Conservation (phyloP, 2,888 invertebrate species). For the Erebia palarica region DNA sequence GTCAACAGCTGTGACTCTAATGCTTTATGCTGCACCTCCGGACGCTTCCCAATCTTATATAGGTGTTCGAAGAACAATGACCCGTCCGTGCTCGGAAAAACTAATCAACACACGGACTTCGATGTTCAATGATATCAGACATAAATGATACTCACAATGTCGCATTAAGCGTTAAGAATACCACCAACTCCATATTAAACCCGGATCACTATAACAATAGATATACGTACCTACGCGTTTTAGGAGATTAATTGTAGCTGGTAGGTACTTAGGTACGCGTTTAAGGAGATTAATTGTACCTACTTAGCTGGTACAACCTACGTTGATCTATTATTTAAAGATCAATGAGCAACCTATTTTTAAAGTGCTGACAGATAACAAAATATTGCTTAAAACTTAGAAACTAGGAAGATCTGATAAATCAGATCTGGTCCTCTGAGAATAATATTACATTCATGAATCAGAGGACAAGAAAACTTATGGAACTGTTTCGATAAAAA, state of each 20-base stretch:
- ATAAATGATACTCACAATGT: conserved; percentile 66
- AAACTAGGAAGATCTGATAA: too few species aligned
- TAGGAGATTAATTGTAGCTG: conserved; percentile 4
- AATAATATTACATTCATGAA: too few species aligned
- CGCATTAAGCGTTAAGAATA: conserved; percentile 72
- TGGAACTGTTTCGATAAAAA: too few species aligned
- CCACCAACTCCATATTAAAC: conserved; percentile 70
- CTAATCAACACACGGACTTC: conserved; percentile 63
- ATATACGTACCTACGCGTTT: conserved; percentile 24
- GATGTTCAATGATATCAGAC: conserved; percentile 57
- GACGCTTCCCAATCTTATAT: conserved; percentile 58
- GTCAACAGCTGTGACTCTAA: conserved; percentile 50
- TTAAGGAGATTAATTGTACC: conserved; percentile 2
- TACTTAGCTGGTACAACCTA: too few species aligned
- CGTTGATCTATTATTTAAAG: too few species aligned
- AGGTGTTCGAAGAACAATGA: conserved; percentile 49
- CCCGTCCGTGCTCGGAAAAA: conserved; percentile 73
- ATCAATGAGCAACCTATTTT: too few species aligned
- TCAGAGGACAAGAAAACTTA: too few species aligned
- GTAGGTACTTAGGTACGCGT: neutral
- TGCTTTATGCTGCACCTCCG: conserved; percentile 28
- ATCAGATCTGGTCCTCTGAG: too few species aligned
- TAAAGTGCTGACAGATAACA: too few species aligned
- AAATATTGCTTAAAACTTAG: too few species aligned
- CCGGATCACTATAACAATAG: conserved; percentile 58